Evolutionary conservation across 2,113 vertebrate genomes (phyloP), one percentile per base, ranked within the genome.

Genomic region (Cottus gobio): DNA sequence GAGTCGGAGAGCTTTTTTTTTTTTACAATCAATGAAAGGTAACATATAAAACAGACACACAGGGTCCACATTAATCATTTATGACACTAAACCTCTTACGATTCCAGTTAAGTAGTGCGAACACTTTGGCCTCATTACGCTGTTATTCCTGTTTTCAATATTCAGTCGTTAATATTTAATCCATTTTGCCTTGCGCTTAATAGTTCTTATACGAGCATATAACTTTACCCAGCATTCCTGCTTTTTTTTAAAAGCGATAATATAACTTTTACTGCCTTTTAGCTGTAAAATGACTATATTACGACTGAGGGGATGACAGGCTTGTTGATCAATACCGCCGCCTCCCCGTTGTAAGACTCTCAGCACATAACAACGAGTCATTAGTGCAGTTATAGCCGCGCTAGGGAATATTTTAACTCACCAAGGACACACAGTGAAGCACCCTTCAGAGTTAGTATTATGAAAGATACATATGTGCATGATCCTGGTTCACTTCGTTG

Each of bases 301-400:
- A 56, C 65, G 72, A 82, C 36, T 61, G 34, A 66, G 68, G 63
- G 0, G 30, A 58, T 64, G 80, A 46, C 65, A 8, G 26, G 34
- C 39, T 60, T 80, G 67, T 80, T 75, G 84, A 87, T 86, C 82
- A 75, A 73, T 83, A 75, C 56, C 34, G 52, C 48, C 62, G 56
- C 64, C 39, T 77, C 44, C 39, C 7, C 16, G 37, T 48, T 82
- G 77, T 78, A 80, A 77, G 63, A 72, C 75, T 64, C 39, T 24
- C 20, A 58, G 37, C 0, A 1, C n/a, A 0, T 69, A 84, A 62
- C 64, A 77, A 30, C 68, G 8, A 37, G 28, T 85, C 82, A 86
- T 85, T 80, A 80, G 30, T 44, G 65, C 42, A 44, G 56, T 80
- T 84, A 57, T 46, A 0, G 61, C 36, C 1, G 15, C 81, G 75